Conservation (phyloP, 1,140 invertebrate species). For the Drosophila novamexicana region DNA sequence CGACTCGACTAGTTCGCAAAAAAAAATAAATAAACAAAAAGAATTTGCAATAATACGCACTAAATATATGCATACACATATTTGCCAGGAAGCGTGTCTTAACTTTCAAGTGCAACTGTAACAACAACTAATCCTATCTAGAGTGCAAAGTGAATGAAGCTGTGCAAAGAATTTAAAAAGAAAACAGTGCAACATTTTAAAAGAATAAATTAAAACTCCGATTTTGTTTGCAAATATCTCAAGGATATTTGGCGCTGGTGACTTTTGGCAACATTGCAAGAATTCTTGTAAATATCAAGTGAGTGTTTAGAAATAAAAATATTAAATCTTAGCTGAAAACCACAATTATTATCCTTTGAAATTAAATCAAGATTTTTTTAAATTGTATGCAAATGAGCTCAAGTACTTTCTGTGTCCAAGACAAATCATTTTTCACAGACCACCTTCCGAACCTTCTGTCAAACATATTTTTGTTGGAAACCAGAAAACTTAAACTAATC, state of each 20-base stretch:
- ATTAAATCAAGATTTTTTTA: background rate
- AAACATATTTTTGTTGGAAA: too few relatives aligned
- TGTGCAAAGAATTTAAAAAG: background rate
- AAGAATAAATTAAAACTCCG: background rate
- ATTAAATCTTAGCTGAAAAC: background rate
- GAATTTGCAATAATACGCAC: constrained; percentile 6
- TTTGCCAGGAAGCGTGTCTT: constrained; percentile 47
- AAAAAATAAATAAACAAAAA: constrained; percentile 31
- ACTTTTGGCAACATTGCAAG: constrained; percentile 33
- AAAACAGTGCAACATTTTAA: constrained; percentile 17
- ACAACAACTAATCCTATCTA: constrained; percentile 32
- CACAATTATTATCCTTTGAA: background rate
- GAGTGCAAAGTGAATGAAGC: constrained; percentile 22
- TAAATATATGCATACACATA: constrained; percentile 20
- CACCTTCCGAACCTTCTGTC: too few relatives aligned
- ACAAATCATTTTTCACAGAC: too few relatives aligned
- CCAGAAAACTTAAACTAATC: too few relatives aligned
- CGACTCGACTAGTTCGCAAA: constrained; percentile 55
- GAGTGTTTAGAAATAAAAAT: constrained; percentile 57
- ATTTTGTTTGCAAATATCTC: constrained; percentile 18
- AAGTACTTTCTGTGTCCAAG: too few relatives aligned
- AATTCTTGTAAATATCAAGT: constrained; percentile 56
- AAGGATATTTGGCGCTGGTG: constrained; percentile 44
- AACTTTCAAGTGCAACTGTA: constrained; percentile 41
- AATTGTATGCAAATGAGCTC: too few relatives aligned